Evolutionary conservation across 2,888 invertebrate species (phyloP), one percentile per base, ranked within the genome.

Genomic region (Ormyrus nitidulus): DNA sequence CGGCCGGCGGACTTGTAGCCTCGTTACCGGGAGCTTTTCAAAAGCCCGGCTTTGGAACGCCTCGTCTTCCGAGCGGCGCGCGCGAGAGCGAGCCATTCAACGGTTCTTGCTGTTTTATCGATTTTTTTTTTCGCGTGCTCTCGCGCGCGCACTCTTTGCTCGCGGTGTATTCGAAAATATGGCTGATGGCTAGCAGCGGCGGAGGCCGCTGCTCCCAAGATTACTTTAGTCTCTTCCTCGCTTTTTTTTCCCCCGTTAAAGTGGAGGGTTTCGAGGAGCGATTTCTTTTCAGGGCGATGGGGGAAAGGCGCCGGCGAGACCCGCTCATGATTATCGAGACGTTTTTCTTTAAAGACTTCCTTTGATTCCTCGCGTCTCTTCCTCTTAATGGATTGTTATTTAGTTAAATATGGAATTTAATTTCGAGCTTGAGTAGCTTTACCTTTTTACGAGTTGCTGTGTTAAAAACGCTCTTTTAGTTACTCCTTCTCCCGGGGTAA

Each of bases 1-100:
- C 34, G 34, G 34, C 34, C 34, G 34, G 3, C 34, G 34, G 34
- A 34, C 34, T 34, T 34, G 34, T 19, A 46, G 62, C 64, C 69
- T 76, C 59, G 76, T 76, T 65, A 76, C 46, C 13, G 11, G n/a
- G 68, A 11, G 68, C 68, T 76, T 76, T 76, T 76, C 56, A 73
- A 73, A 64, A 73, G 73, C 56, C 19, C 51, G 49, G 70, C 70
- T 54, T 53, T 44, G 6, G 19, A 46, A 13, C 10, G 48, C 58
- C 58, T 58, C 58, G 58, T n/a, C 58, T 70, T 70, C 51, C 19
- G 56, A 34, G 9, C 19, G 11, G 48, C 11, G 68, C 34, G 44
- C 34, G 34, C 34, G 34, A 0, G 34, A 34, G 34, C 34, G 34
- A 34, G 4, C 72, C 56, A 73, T 73, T 73, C 56, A 73, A 46